Percentiles rank a stretch among this genome's conserved stretches.
phyloP scores from a whole-genome alignment of 2,113 vertebrate genomes.

The mouse (Mus musculus) region DNA sequence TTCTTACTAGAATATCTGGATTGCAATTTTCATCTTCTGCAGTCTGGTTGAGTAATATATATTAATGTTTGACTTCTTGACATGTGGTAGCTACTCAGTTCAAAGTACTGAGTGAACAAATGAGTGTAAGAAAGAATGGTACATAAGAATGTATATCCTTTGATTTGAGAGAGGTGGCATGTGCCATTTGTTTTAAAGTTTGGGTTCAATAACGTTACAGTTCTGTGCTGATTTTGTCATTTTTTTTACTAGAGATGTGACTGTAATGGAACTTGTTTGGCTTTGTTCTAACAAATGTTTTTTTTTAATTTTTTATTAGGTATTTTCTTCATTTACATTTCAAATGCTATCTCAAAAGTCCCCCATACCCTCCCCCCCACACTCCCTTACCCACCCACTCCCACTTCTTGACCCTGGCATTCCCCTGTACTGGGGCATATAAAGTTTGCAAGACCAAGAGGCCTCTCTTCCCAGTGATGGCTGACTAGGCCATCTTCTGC shows the following conservation, averaged over 20 bases:
- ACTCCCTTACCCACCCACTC: too few species aligned
- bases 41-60: neutral
- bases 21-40: fast-evolving
- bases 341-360: too few species aligned
- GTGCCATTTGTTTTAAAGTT: neutral
- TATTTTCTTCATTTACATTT: too few species aligned
- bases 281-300: neutral
- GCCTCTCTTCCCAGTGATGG: too few species aligned
- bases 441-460: too few species aligned
- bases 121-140: neutral
- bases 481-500: too few species aligned
- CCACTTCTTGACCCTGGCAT: too few species aligned
- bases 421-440: too few species aligned
- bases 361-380: too few species aligned
- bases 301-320: too few species aligned
- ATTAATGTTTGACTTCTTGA: neutral
- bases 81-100: neutral
- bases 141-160: neutral
- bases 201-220: neutral
- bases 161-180: neutral
- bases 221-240: neutral
- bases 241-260: neutral
- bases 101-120: neutral
- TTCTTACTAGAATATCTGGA: neutral
- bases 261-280: neutral